A percentile compares a stretch with the other conserved stretches of the same genome.
Conservation (phyloP, 2,113 vertebrate species). For the Bucco capensis region DNA sequence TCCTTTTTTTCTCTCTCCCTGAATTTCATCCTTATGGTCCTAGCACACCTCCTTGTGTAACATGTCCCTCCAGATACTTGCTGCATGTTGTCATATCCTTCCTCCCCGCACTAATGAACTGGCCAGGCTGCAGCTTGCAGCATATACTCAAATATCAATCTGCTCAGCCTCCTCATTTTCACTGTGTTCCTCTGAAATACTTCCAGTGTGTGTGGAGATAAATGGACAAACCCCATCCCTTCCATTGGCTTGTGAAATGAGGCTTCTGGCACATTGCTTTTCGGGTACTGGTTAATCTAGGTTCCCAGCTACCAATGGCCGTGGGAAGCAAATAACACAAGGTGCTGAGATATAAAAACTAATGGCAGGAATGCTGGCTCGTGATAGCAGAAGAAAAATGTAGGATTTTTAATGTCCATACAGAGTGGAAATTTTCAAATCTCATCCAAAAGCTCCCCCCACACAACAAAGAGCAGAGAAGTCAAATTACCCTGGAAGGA, state of each 20-base stretch:
- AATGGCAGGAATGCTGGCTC: neutral
- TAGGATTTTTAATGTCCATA: constrained; percentile 7
- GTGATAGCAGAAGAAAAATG: constrained; percentile 27
- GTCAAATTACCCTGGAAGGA: constrained; percentile 55
- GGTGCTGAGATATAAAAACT: constrained; percentile 22
- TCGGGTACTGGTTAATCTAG: constrained; percentile 4
- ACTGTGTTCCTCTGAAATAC: constrained; percentile 33
- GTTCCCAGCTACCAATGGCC: neutral
- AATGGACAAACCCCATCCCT: neutral
- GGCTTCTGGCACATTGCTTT: neutral
- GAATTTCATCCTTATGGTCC: neutral
- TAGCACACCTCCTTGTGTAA: constrained; percentile 10
- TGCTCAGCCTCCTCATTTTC: constrained; percentile 16
- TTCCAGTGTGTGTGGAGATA: neutral
- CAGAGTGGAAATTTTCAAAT: constrained; percentile 33
- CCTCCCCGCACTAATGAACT: neutral
- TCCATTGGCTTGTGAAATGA: neutral
- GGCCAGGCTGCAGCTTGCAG: constrained; percentile 28
- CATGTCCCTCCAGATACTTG: constrained; percentile 1
- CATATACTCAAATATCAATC: constrained; percentile 3
- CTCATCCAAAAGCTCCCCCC: constrained; percentile 43
- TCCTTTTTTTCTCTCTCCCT: neutral
- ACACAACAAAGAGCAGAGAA: constrained; percentile 43
- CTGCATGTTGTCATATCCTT: constrained; percentile 48
- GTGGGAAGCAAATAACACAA: neutral